Percentiles rank a stretch among this genome's conserved stretches.
Conservation (phyloP, 2,113 vertebrate genomes). For the Neodon shergylaensis region DNA sequence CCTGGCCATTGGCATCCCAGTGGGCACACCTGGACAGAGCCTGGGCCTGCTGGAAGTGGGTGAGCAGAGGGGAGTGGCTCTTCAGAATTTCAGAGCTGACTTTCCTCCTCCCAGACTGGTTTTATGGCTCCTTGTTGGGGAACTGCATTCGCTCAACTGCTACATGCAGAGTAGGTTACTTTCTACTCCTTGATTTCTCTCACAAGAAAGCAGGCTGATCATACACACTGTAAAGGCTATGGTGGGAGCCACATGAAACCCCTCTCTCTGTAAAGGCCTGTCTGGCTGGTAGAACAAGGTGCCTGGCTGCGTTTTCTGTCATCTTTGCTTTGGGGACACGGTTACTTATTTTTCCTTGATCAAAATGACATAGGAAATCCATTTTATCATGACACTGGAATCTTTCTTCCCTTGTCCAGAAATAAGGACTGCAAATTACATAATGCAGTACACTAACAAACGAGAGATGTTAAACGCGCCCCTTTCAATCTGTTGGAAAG, state of each 20-base stretch:
- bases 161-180: neutral
- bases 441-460: conserved; percentile 6
- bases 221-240: neutral
- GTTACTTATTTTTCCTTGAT: conserved; percentile 34
- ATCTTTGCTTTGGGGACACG: neutral
- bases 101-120: neutral
- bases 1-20: neutral
- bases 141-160: neutral
- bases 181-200: conserved; percentile 25
- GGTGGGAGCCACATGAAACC: neutral
- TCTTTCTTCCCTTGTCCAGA: conserved; percentile 40
- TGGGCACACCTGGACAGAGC: neutral
- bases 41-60: neutral
- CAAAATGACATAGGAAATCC: conserved; percentile 29
- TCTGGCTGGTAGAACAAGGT: neutral
- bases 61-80: neutral
- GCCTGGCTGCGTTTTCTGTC: neutral
- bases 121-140: neutral
- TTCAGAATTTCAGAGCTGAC: neutral
- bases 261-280: neutral
- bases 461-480: conserved; percentile 10
- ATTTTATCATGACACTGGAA: conserved; percentile 33
- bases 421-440: conserved; percentile 3
- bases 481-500: conserved; percentile 20
- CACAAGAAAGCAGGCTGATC: neutral